A percentile compares a stretch with the other conserved stretches of the same genome.
These are phyloP conservation scores for Stegostoma tigrinum DNA, from an alignment of 2,113 vertebrate species.

Conservation along the genomic window DNA sequence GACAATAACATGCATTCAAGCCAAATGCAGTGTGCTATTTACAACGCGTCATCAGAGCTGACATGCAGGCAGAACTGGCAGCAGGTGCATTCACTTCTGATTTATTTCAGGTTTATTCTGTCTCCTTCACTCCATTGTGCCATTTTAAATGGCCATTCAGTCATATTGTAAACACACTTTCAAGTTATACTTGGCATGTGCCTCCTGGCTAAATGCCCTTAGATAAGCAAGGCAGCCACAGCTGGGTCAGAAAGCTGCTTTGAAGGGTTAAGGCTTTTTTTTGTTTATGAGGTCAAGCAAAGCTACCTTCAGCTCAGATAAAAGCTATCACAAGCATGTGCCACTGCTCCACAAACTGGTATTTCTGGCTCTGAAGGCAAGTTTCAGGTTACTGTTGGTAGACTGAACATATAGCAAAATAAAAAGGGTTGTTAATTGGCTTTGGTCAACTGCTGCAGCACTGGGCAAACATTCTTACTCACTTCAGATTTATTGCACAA, in stretches of 20 bases:
- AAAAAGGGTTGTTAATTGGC: not conserved
- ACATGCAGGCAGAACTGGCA: not conserved
- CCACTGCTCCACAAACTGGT: conserved; percentile 37
- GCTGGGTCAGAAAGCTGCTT: not conserved
- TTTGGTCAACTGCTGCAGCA: not conserved
- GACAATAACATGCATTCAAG: not conserved
- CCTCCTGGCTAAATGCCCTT: not conserved
- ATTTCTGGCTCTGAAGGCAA: conserved; percentile 40
- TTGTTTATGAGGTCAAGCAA: not conserved
- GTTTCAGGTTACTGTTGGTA: not conserved
- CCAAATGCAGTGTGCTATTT: not conserved
- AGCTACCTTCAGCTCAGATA: not conserved
- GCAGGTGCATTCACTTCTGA: not conserved
- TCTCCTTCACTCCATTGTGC: not conserved
- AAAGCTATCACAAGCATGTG: not conserved
- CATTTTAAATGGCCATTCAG: not conserved
- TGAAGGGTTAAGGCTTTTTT: conserved; percentile 12
- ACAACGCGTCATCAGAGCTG: not conserved
- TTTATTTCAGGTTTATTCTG: not conserved
- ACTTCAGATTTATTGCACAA: not conserved
- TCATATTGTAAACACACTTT: not conserved
- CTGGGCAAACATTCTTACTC: not conserved
- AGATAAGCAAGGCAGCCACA: not conserved
- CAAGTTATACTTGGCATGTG: not conserved
- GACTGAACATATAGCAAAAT: not conserved